A percentile compares a stretch with the other conserved stretches of the same genome.
phyloP scores from a whole-genome alignment of 2,888 invertebrate genomes.

The Drosophila longiperda region DNA sequence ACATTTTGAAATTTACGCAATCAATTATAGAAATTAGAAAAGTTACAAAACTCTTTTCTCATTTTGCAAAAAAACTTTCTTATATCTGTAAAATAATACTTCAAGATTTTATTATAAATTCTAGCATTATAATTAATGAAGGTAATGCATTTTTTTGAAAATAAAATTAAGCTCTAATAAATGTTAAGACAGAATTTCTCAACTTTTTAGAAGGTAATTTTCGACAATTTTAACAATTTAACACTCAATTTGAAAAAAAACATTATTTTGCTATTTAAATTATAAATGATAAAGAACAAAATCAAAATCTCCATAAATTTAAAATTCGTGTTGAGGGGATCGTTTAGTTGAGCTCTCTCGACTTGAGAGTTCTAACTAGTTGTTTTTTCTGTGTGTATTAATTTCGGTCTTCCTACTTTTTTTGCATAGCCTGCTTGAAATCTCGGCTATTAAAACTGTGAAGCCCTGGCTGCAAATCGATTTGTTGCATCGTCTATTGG shows the following conservation, averaged over 20 bases:
- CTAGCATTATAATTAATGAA: no score
- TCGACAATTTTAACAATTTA: not conserved
- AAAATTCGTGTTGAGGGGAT: not conserved
- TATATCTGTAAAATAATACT: not conserved
- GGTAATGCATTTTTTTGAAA: no score
- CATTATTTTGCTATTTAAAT: not conserved
- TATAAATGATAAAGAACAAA: not conserved
- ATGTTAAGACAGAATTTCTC: not conserved
- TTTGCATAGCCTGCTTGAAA: constrained; percentile 70
- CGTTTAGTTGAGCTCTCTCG: not conserved
- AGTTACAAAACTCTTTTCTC: not conserved
- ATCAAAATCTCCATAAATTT: not conserved
- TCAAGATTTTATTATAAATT: not conserved
- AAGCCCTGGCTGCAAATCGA: constrained; percentile 84
- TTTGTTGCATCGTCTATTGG: constrained; percentile 80
- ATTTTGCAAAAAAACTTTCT: not conserved
- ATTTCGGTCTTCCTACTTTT: not conserved
- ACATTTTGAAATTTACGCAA: not conserved
- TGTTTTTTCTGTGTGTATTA: constrained; percentile 1
- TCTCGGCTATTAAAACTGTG: constrained; percentile 81
- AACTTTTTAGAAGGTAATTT: not conserved
- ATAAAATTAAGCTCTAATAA: not conserved
- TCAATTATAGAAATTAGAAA: not conserved
- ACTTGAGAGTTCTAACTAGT: not conserved
- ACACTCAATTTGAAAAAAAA: not conserved